Evolutionary conservation across 2,797 vertebrate species (phyloP).

Genomic region (Phrynocephalus guinanensis): DNA sequence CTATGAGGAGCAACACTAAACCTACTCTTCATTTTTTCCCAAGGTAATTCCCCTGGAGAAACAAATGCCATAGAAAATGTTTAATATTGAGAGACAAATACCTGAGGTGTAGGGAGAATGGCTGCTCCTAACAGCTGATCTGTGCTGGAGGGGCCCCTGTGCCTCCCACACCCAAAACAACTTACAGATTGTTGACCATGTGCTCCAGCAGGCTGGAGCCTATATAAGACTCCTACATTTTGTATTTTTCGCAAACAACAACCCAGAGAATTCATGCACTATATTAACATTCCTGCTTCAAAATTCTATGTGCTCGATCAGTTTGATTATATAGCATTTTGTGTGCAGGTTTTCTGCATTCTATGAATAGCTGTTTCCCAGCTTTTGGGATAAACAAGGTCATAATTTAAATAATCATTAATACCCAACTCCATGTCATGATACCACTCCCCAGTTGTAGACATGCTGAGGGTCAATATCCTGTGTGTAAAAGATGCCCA

Average conservation of each 20-base stretch:
- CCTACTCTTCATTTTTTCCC: neutral
- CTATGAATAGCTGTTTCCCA: neutral
- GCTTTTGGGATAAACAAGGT: neutral
- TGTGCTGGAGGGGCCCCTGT: too few species aligned
- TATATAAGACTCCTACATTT: too few species aligned
- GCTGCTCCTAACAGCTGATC: too few species aligned
- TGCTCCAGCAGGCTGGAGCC: too few species aligned
- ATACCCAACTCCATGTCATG: neutral
- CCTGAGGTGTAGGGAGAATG: neutral
- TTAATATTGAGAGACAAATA: neutral
- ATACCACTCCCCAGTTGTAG: constrained; percentile 32
- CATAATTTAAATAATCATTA: neutral
- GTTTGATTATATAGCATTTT: neutral
- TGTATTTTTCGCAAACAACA: too few species aligned
- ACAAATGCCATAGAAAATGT: neutral
- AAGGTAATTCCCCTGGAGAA: neutral
- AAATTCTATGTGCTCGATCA: neutral
- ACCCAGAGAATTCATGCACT: too few species aligned
- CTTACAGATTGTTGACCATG: too few species aligned
- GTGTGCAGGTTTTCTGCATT: neutral
- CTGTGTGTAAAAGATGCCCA: constrained; percentile 53
- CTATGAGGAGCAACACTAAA: neutral
- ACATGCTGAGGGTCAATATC: constrained; percentile 40
- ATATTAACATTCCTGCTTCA: neutral
- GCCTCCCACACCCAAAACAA: too few species aligned